Percentiles rank a stretch among this genome's conserved stretches.
These are phyloP conservation scores for Melanotaenia parkinsoni DNA, from an alignment of 2,797 vertebrate species.

Conservation along the genomic window DNA sequence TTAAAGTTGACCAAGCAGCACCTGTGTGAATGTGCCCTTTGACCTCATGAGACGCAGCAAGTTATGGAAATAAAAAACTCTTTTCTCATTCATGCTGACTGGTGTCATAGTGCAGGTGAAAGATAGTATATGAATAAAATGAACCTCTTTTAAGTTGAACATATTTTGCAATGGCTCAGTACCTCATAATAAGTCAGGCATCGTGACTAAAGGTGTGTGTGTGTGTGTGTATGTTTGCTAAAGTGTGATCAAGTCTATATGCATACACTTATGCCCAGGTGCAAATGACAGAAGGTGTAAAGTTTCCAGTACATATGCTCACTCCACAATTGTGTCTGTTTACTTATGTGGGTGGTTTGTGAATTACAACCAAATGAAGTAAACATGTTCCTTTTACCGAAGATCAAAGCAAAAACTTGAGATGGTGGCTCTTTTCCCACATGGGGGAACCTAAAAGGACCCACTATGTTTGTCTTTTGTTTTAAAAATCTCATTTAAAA, in stretches of 20 bases:
- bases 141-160: background rate
- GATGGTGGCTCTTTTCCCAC: no score
- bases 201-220: background rate
- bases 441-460: background rate
- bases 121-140: conserved; percentile 7
- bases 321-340: conserved; percentile 19
- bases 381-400: conserved; percentile 17
- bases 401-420: conserved; percentile 5
- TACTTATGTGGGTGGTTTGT: conserved; percentile 43
- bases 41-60: background rate
- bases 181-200: conserved; percentile 1
- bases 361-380: conserved; percentile 22
- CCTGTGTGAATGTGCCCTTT: conserved; percentile 22
- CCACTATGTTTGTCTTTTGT: background rate
- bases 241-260: conserved; percentile 25
- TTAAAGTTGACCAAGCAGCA: no score
- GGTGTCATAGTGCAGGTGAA: conserved; percentile 7
- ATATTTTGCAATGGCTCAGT: conserved; percentile 11
- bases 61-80: background rate
- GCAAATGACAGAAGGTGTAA: conserved; percentile 5
- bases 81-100: conserved; percentile 1
- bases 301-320: conserved; percentile 2
- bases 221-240: conserved; percentile 38
- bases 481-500: conserved; percentile 8
- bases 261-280: conserved; percentile 31